phyloP scores from a whole-genome alignment of 2,888 invertebrate species.

The Dysmachus trigonus region DNA sequence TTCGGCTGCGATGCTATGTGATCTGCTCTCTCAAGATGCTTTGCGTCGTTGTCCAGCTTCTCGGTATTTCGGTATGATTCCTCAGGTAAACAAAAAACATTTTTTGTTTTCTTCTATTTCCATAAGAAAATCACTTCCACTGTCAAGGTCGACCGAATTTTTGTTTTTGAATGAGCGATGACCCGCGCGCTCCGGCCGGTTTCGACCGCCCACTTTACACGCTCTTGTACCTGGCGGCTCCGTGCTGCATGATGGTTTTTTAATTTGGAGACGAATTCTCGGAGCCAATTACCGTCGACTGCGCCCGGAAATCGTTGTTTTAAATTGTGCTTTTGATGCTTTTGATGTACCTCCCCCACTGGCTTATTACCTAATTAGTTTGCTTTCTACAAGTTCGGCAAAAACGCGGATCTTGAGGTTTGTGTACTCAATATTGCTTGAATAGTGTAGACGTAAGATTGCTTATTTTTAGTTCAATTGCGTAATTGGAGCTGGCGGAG shows the following conservation, averaged over 20 bases:
- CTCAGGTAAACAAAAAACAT: background rate
- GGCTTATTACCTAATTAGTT: background rate
- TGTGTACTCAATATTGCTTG: background rate
- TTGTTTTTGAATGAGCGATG: conserved; percentile 1
- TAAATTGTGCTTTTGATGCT: background rate
- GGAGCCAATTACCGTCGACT: background rate
- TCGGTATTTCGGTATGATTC: background rate
- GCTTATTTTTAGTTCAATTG: background rate
- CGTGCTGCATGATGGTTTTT: background rate
- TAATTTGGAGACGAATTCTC: background rate
- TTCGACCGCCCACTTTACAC: background rate
- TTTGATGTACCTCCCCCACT: background rate
- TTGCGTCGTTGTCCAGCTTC: background rate
- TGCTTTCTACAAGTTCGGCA: background rate
- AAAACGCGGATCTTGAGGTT: background rate
- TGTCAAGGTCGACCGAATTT: background rate
- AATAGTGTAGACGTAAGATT: background rate
- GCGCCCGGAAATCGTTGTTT: background rate
- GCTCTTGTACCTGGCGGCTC: background rate
- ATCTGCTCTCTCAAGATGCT: background rate
- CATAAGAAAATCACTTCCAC: conserved; percentile 7
- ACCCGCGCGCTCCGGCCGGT: background rate
- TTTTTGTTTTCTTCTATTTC: background rate
- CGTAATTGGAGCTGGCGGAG: background rate
- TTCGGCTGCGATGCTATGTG: background rate